Base-by-base conservation (phyloP, 1,140 invertebrate species). In the Neuroterus valhalla region DNA sequence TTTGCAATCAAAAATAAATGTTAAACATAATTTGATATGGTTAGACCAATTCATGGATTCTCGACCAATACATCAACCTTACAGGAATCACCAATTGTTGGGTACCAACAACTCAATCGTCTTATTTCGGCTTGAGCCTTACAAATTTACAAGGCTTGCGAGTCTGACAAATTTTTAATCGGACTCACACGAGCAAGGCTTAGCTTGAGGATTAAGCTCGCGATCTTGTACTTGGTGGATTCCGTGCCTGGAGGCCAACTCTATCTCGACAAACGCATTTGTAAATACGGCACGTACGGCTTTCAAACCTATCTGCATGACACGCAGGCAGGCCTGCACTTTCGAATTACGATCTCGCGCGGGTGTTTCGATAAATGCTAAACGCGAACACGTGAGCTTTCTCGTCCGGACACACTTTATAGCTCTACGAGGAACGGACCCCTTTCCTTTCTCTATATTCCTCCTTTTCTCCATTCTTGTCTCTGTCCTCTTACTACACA, bases 221-320 rank as follows among this genome's bases (percentile, higher is more conserved):
- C 19, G 50, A 23, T 52, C 50, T 52, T 52, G 50, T 52, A 19
- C 31, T 38, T 38, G 31, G 3, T 0, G 31, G 31, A 14, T 23
- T 52, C 19, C 50, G 50, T 52, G 50, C 77, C 75, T 79, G 70
- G 70, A 72, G 77, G 73, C 77, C 71, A 71, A 70, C 76, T 79
- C 75, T 79, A 74, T 75, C 74, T 74, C n/a, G 70, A 67, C 21
- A 26, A 69, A 71, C 78, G 84, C 86, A 89, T 90, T 90, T 87
- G 86, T 88, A 90, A 88, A 84, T 86, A 81, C 85, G 81, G 86
- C 89, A 90, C 89, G 88, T 89, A 88, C 82, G 52, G 82, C 86
- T 89, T 88, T 90, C 88, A 89, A 90, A 90, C 86, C 86, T 88
- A 89, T 89, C 87, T 89, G 85, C 88, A 88, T 89, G 88, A 87